Base-by-base conservation (phyloP, 2,797 vertebrate genomes). In the Tinamus major region DNA sequence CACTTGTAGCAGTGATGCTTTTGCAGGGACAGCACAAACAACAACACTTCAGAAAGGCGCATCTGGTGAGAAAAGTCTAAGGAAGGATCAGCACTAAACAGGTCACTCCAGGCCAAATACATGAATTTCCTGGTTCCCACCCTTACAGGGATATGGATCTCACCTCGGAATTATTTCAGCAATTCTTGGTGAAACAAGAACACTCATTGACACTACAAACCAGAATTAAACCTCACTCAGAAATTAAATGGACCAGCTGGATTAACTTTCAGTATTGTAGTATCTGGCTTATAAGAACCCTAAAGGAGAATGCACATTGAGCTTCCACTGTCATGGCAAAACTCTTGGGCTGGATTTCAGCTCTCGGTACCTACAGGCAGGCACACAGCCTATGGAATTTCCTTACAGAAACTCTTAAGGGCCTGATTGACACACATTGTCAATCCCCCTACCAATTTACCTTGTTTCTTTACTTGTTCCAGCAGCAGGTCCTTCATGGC, bases 401-500 rank as follows among this genome's bases (percentile, higher is more conserved):
- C 18, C 59, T 39, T 4, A 11, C 0, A 46, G 53, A 71, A 87
- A 10, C 13, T 26, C 72, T 14, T 1, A 31, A 37, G 86, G 62
- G n/a, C 35, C 24, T 41, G 33, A 10, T 13, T n/a, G n/a, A 15
- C 10, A 31, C 33, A 42, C 8, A 1, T 1, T 6, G 2, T 13
- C 11, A 65, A 42, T 3, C 13, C 58, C 10, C 3, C 4, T 6
- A 6, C 39, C 14, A 7, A 35, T 15, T 95, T 94, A 98, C 98
- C 98, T 97, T 98, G 98, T 79, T 97, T 98, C 95, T 97, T 97
- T 9, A 98, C 97, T 94, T 98, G 98, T 42, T 98, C 98, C 96
- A 98, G 95, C 18, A 98, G 97, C 85, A 98, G 96, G 80, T 98
- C 98, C 94, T 98, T 98, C 98, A 98, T 97, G 62, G 98, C 98